Base-by-base conservation (phyloP, 2,797 vertebrate genomes). In the Crypturellus tataupa region DNA sequence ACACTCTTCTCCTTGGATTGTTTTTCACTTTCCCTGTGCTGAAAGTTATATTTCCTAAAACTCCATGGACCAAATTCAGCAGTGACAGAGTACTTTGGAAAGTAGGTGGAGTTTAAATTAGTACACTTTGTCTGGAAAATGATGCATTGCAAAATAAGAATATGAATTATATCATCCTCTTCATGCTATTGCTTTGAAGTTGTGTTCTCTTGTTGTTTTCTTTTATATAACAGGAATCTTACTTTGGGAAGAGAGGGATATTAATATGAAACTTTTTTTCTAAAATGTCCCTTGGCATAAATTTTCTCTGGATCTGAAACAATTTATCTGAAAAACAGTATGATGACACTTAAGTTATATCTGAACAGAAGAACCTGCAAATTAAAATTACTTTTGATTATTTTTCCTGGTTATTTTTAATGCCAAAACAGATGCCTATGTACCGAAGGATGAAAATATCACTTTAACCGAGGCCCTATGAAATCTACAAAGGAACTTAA, bases 351-450 rank as follows among this genome's bases (percentile, higher is more conserved):
- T 4, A 90, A 91, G 39, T 12, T 31, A 89, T 33, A 93, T 86
- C 46, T 77, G 47, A 94, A 89, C 49, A 29, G 31, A 29, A 84
- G 23, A 51, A 33, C 11, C 44, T 58, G 78, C 21, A 8, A 37
- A 85, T 76, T 68, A 37, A 6, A 23, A 24, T 9, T 44, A 55
- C 70, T 93, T 86, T 64, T 73, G 37, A 62, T 55, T 67, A 37
- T 64, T 85, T 87, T 88, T 63, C 51, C 60, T 76, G 9, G 0
- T 2, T 81, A 86, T 70, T 2, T 81, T 88, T 89, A 70, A 49
- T 73, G 67, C 12, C 39, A 80, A 21, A 91, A 64, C 39, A 92
- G 73, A 76, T 86, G 80, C 20, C 86, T 93, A 79, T 91, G 94
- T 93, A 94, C 70, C 40, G 33, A 82, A 71, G 60, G 16, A 46